Evolutionary conservation across 2,888 invertebrate species (phyloP), one percentile per base, ranked within the genome.

Genomic region (Syrphus vitripennis): DNA sequence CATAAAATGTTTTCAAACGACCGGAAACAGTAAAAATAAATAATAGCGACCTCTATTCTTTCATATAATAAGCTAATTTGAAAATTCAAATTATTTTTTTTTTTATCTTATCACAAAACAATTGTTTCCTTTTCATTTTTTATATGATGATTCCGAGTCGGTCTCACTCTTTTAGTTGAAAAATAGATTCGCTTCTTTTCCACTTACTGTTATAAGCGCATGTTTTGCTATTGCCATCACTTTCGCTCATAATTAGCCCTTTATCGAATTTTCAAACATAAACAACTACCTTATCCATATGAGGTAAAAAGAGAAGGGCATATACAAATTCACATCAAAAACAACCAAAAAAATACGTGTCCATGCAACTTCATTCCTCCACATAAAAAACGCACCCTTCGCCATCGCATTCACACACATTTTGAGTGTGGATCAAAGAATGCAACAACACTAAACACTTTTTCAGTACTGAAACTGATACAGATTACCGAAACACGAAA

Each of bases 251-350:
- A 1, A 1, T 21, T 6, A 26, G 34, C 50, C 29, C 34, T 45
- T 76, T 7, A 55, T 65, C 42, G 31, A 74, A 40, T 12, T 69
- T 50, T 34, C n/a, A 29, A 77, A 76, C 1, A 63, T 63, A 40
- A 63, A 24, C 63, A 63, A 78, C 37, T n/a, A 14, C 78, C 70
- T 16, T 61, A 55, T 53, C 3, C 21, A 24, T 37, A 78, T 34
- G 45, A 53, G 78, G 14, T 7, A 34, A 71, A 78, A 37, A 34
- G 71, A 65, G 77, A 61, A 69, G 69, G 61, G 29, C 59, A 55
- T 65, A 65, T 12, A 55, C 7, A 1, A 5, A 24, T 53, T n/a
- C 7, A 14, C 3, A 26, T n/a, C n/a, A 42, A 61, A 40, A 9
- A 31, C 5, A 31, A 4, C 1, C 1, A 4, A 31, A 7, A 4